A percentile compares a stretch with the other conserved stretches of the same genome.
phyloP scores from a whole-genome alignment of 2,888 invertebrate species.

The Latrodectus hesperus region DNA sequence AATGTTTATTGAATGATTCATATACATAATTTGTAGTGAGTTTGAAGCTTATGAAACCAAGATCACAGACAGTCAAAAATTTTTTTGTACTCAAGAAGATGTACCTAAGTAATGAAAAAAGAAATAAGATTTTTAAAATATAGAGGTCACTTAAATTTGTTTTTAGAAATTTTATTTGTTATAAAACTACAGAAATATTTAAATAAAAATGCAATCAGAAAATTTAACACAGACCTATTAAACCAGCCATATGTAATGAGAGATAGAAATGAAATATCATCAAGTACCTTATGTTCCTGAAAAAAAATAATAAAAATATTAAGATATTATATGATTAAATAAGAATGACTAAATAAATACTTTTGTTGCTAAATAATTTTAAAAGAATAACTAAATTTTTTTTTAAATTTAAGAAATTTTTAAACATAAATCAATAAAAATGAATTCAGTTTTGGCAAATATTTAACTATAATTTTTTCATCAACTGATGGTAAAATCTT shows the following conservation, averaged over 20 bases:
- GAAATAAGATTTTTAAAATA: neutral
- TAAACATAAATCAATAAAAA: too few relatives aligned
- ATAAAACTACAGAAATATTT: neutral
- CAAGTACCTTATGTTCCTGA: slow-evolving; percentile 23
- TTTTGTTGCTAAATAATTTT: too few relatives aligned
- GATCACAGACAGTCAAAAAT: slow-evolving; percentile 31
- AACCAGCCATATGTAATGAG: slow-evolving; percentile 35
- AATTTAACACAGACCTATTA: slow-evolving; percentile 17
- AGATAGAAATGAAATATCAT: slow-evolving; percentile 40
- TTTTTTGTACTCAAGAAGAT: slow-evolving; percentile 25
- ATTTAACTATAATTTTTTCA: too few relatives aligned
- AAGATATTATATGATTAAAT: too few relatives aligned
- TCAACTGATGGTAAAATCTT: too few relatives aligned
- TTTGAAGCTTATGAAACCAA: slow-evolving; percentile 5
- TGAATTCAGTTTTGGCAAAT: too few relatives aligned
- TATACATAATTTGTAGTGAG: slow-evolving; percentile 24
- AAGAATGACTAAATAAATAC: too few relatives aligned
- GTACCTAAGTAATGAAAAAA: slow-evolving; percentile 19
- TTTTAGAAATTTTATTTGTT: too few relatives aligned
- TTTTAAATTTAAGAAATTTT: too few relatives aligned
- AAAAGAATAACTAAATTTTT: too few relatives aligned
- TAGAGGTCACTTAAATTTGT: neutral
- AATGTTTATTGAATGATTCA: slow-evolving; percentile 33
- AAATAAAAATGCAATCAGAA: neutral
- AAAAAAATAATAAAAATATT: neutral